phyloP scores from a whole-genome alignment of 2,888 invertebrate genomes.

The Tenodera sinensis region DNA sequence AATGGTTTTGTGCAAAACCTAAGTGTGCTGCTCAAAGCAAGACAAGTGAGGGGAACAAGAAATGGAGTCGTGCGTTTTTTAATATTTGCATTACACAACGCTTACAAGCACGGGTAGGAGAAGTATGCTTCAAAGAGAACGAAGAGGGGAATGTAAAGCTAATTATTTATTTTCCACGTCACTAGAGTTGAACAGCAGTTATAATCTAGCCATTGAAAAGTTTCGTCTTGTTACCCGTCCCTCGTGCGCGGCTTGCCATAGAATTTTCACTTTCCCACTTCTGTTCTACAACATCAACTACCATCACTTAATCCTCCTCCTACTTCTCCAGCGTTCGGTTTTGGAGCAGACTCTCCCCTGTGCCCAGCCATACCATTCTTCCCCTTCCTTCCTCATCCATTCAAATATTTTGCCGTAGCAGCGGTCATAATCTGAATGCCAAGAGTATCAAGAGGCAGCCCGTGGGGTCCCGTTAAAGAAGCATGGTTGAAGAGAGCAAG shows the following conservation, averaged over 20 bases:
- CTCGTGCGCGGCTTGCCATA: not conserved
- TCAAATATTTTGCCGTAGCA: not conserved
- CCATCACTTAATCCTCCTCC: not conserved
- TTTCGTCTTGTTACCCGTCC: not conserved
- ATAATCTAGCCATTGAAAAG: not conserved
- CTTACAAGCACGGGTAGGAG: not conserved
- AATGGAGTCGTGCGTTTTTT: not conserved
- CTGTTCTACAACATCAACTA: not conserved
- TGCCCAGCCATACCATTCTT: not conserved
- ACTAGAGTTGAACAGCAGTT: not conserved
- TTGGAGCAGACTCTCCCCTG: not conserved
- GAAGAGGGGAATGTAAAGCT: not conserved
- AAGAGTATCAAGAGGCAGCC: not conserved
- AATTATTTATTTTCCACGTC: not conserved
- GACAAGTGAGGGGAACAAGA: not conserved
- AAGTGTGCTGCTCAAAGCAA: not conserved
- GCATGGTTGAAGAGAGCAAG: not conserved
- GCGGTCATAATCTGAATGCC: constrained; percentile 1
- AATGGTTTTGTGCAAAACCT: not conserved
- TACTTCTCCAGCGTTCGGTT: not conserved
- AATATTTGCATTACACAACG: not conserved
- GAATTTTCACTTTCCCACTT: not conserved
- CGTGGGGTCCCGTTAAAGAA: not conserved
- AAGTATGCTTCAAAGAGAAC: not conserved
- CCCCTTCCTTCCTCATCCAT: not conserved